These are phyloP conservation scores for Luperina nickerlii DNA, from an alignment of 2,888 invertebrate species.

Conservation along the genomic window DNA sequence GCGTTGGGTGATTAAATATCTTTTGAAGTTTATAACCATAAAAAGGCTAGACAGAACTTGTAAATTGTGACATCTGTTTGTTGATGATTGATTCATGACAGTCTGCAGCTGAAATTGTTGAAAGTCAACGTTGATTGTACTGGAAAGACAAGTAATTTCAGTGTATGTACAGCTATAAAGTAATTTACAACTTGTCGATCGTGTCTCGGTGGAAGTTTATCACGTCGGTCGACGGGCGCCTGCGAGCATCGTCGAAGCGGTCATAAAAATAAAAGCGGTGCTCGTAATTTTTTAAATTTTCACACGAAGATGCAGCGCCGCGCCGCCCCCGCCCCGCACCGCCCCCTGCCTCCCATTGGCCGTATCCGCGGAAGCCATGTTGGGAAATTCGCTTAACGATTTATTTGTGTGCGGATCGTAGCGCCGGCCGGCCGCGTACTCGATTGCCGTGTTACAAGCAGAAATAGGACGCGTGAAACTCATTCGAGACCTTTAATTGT, in stretches of 20 bases:
- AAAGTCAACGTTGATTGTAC: conserved; percentile 12
- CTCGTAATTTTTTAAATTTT: conserved; percentile 83
- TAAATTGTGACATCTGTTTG: conserved; percentile 5
- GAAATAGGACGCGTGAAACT: conserved; percentile 75
- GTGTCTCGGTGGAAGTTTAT: conserved; percentile 72
- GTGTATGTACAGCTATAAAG: conserved; percentile 53
- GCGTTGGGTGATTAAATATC: conserved; percentile 41
- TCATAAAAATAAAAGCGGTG: conserved; percentile 79
- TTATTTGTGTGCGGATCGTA: conserved; percentile 84
- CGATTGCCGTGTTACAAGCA: conserved; percentile 75
- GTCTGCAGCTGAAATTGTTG: conserved; percentile 8
- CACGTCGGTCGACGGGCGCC: conserved; percentile 65
- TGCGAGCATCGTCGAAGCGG: conserved; percentile 73
- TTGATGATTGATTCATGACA: conserved; percentile 17
- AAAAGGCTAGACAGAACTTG: conserved; percentile 11
- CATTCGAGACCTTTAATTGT: conserved; percentile 73
- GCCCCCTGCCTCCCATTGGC: conserved; percentile 77
- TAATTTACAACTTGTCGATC: conserved; percentile 73
- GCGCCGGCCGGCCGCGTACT: conserved; percentile 73
- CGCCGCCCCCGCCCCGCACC: conserved; percentile 73
- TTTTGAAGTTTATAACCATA: conserved; percentile 31
- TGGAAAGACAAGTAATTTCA: conserved; percentile 36
- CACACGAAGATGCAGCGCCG: conserved; percentile 79
- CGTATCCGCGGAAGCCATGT: conserved; percentile 85
- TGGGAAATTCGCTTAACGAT: conserved; percentile 87